A percentile compares a stretch with the other conserved stretches of the same genome.
phyloP scores from a whole-genome alignment of 2,888 invertebrate genomes.

The Matsumyia berberina region DNA sequence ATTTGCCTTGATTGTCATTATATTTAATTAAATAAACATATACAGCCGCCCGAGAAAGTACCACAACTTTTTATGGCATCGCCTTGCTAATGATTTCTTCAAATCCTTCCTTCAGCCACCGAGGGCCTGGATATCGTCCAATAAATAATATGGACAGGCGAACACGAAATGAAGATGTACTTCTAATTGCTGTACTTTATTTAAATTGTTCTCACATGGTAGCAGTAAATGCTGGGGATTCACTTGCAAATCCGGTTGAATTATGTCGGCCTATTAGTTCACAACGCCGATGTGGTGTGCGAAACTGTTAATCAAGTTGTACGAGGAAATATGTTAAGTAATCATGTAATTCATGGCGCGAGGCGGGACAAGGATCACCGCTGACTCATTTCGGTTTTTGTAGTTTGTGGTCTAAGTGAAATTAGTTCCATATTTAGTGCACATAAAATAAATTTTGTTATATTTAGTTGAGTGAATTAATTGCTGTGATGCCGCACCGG shows the following conservation, averaged over 20 bases:
- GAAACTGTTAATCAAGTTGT: constrained; percentile 59
- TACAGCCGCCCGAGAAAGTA: not conserved
- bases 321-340: constrained; percentile 43
- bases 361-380: not conserved
- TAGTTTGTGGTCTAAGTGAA: constrained; percentile 2
- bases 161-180: constrained; percentile 74
- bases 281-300: constrained; percentile 37
- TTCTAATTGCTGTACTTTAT: constrained; percentile 74
- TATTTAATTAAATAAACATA: constrained; percentile 53
- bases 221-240: constrained; percentile 67
- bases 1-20: constrained; percentile 27
- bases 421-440: constrained; percentile 1
- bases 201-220: constrained; percentile 75
- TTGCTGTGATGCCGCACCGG: not conserved
- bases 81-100: constrained; percentile 64
- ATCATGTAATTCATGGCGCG: constrained; percentile 50
- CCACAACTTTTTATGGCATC: constrained; percentile 49
- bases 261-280: constrained; percentile 67
- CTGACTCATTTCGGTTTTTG: not conserved
- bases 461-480: not conserved
- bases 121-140: constrained; percentile 22
- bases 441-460: not conserved
- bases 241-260: constrained; percentile 66
- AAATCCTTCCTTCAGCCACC: constrained; percentile 45
- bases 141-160: constrained; percentile 72